phyloP scores from a whole-genome alignment of 2,888 invertebrate species.

The Magallana nippona region DNA sequence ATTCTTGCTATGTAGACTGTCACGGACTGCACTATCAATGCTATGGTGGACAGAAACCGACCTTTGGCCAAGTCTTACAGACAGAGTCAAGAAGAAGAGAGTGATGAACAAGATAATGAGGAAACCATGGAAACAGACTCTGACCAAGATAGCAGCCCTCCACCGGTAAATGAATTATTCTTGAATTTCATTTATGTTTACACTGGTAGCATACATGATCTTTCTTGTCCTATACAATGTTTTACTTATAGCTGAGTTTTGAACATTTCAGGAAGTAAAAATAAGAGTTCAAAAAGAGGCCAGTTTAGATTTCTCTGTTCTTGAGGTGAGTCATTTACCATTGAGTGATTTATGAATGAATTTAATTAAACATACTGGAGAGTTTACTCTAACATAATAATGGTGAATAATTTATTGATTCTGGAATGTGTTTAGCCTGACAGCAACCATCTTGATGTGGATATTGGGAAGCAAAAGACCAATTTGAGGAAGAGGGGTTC shows the following conservation, averaged over 20 bases:
- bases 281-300: slow-evolving; percentile 22
- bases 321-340: slow-evolving; percentile 14
- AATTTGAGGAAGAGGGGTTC: slow-evolving; percentile 66
- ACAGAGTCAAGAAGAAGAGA: not conserved
- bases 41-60: slow-evolving; percentile 35
- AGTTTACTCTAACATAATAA: not conserved
- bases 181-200: not conserved
- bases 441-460: slow-evolving; percentile 64
- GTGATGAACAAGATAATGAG: slow-evolving; percentile 10
- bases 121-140: slow-evolving; percentile 9
- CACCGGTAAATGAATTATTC: not conserved
- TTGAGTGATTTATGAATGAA: no score
- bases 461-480: slow-evolving; percentile 66
- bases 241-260: not conserved
- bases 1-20: slow-evolving; percentile 19
- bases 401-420: not conserved
- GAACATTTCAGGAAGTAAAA: not conserved
- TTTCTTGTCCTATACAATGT: not conserved
- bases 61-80: slow-evolving; percentile 31
- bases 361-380: not conserved
- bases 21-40: slow-evolving; percentile 35
- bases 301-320: slow-evolving; percentile 37
- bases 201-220: no score
- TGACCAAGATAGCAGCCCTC: not conserved
- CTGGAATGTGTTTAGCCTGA: slow-evolving; percentile 51